Conservation (phyloP, 2,888 invertebrate genomes). For the Dyspetes luteomarginatus region DNA sequence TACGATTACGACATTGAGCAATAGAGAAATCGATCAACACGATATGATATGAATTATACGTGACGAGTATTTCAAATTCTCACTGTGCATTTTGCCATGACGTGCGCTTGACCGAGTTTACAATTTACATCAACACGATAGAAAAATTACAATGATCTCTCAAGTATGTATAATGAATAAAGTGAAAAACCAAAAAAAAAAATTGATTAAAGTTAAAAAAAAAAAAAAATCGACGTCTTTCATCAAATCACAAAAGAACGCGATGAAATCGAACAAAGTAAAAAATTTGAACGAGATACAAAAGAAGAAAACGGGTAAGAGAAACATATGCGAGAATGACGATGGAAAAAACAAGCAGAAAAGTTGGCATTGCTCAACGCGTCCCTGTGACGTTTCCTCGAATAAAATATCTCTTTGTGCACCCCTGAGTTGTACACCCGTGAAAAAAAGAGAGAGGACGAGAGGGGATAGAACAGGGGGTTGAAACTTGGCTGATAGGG, state of each 20-base stretch:
- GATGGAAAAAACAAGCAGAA: conserved; percentile 23
- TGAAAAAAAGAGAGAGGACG: too few species aligned
- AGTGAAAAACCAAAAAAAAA: too few species aligned
- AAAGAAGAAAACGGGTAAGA: too few species aligned
- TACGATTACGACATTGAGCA: conserved; percentile 44
- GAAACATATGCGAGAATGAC: conserved; percentile 1
- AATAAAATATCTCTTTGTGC: conserved; percentile 54
- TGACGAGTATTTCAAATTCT: conserved; percentile 47
- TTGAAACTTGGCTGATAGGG: conserved; percentile 28
- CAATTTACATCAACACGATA: too few species aligned
- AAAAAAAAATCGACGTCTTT: too few species aligned
- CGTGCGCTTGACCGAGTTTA: too few species aligned
- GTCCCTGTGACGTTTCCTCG: conserved; percentile 10
- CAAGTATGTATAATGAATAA: too few species aligned
- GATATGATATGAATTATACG: conserved; percentile 13
- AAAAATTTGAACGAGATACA: neutral
- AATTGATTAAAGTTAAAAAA: too few species aligned
- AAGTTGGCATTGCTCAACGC: conserved; percentile 19
- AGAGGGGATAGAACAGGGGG: conserved; percentile 35
- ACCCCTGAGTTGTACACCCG: neutral
- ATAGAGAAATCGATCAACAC: conserved; percentile 63
- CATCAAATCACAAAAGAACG: too few species aligned
- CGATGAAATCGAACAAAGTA: neutral
- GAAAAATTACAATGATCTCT: too few species aligned
- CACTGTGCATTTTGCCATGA: neutral